phyloP scores from a whole-genome alignment of 2,797 vertebrate genomes.

The Chanos chanos region DNA sequence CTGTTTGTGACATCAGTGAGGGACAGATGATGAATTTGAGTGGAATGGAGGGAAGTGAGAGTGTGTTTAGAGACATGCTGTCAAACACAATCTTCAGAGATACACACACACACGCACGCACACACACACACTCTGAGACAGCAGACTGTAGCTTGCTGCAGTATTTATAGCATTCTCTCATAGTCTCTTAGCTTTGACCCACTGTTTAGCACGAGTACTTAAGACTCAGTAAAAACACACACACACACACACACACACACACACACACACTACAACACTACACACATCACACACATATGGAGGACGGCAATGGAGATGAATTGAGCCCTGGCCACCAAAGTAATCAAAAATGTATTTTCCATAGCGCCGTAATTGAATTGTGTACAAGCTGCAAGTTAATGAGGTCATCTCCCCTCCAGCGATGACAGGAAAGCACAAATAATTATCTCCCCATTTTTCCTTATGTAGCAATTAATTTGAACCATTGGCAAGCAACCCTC shows the following conservation, averaged over 20 bases:
- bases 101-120: constrained; percentile 11
- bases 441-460: constrained; percentile 92
- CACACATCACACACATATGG: constrained; percentile 34
- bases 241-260: constrained; percentile 55
- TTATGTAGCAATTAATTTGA: constrained; percentile 93
- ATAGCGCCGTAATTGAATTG: constrained; percentile 93
- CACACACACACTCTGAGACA: constrained; percentile 6
- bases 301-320: constrained; percentile 77
- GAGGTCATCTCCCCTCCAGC: constrained; percentile 86
- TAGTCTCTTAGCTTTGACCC: too few species aligned
- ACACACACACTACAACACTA: constrained; percentile 44
- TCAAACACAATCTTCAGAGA: constrained; percentile 20
- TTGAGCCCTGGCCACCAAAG: constrained; percentile 72
- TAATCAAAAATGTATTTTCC: constrained; percentile 96
- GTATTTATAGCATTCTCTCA: too few species aligned
- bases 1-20: too few species aligned
- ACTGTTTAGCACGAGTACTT: constrained; percentile 15
- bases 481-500: constrained; percentile 75
- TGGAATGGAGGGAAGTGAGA: too few species aligned
- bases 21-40: too few species aligned
- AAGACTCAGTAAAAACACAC: constrained; percentile 16
- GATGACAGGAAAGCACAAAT: constrained; percentile 90
- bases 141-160: too few species aligned
- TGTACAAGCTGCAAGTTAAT: constrained; percentile 93
- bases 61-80: constrained; percentile 27